phyloP scores from a whole-genome alignment of 2,797 vertebrate genomes.

The Peromyscus aztecus region DNA sequence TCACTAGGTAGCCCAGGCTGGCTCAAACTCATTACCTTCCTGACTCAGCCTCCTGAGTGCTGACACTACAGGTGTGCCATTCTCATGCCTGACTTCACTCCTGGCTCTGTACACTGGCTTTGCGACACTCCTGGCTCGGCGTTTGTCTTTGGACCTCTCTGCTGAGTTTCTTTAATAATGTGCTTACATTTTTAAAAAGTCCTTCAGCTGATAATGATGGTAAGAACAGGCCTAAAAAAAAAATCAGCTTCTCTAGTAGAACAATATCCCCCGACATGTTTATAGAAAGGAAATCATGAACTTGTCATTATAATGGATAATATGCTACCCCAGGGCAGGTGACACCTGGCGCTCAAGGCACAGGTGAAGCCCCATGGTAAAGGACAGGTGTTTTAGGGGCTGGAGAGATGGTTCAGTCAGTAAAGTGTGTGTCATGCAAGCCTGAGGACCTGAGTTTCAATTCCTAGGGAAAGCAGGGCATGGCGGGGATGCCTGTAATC shows the following conservation, averaged over 20 bases:
- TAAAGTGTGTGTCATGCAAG: neutral
- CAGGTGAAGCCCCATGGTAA: constrained; percentile 37
- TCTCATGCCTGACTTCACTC: neutral
- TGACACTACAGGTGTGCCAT: neutral
- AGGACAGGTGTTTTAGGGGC: neutral
- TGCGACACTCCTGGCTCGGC: neutral
- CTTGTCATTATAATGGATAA: neutral
- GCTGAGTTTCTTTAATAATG: neutral
- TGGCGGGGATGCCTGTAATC: neutral
- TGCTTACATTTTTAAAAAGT: constrained; percentile 19
- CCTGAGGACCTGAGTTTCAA: neutral
- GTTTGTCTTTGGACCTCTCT: neutral
- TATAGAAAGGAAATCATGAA: neutral
- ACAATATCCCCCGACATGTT: constrained; percentile 7
- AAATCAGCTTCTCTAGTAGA: constrained; percentile 36
- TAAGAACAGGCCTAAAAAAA: neutral
- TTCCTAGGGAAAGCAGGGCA: neutral
- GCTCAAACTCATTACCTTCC: neutral
- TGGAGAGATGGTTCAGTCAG: neutral
- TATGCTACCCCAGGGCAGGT: neutral
- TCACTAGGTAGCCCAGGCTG: neutral
- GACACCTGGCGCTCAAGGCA: neutral
- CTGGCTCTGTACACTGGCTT: neutral
- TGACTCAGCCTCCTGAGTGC: neutral
- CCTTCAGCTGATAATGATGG: constrained; percentile 10